Conservation (phyloP, 2,797 vertebrate genomes). For the Lepilemur septentrionalis region DNA sequence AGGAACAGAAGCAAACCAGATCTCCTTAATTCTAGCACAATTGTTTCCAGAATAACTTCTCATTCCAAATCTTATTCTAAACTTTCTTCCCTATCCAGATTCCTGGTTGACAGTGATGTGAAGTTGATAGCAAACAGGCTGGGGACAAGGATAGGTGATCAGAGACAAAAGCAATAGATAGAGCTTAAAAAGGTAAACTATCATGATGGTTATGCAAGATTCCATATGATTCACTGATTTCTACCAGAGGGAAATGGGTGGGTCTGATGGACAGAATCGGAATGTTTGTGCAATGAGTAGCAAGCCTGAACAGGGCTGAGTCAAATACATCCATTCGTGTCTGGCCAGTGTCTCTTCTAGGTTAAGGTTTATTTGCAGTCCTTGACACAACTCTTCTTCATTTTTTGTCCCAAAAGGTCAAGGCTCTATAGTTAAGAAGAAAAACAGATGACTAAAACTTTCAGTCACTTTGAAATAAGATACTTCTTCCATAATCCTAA, state of each 20-base stretch:
- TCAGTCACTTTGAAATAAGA: background rate
- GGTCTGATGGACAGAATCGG: background rate
- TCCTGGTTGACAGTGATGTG: background rate
- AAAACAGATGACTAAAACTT: background rate
- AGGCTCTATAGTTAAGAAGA: background rate
- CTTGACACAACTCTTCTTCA: background rate
- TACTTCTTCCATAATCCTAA: background rate
- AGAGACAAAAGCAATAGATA: background rate
- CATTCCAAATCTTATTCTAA: background rate
- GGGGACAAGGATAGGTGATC: background rate
- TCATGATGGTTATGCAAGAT: background rate
- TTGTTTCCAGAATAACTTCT: slow-evolving; percentile 18
- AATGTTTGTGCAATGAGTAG: background rate
- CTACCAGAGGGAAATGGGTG: background rate
- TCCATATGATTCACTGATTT: slow-evolving; percentile 22
- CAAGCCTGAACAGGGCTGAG: slow-evolving; percentile 45
- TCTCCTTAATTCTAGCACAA: background rate
- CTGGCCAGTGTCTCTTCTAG: slow-evolving; percentile 27
- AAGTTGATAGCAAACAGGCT: background rate
- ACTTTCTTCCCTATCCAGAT: background rate
- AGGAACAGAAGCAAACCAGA: background rate
- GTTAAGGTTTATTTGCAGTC: background rate
- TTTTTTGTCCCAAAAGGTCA: slow-evolving; percentile 14
- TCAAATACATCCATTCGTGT: background rate
- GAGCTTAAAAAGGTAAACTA: background rate